Conservation (phyloP, 1,140 invertebrate genomes). For the Homarus americanus region DNA sequence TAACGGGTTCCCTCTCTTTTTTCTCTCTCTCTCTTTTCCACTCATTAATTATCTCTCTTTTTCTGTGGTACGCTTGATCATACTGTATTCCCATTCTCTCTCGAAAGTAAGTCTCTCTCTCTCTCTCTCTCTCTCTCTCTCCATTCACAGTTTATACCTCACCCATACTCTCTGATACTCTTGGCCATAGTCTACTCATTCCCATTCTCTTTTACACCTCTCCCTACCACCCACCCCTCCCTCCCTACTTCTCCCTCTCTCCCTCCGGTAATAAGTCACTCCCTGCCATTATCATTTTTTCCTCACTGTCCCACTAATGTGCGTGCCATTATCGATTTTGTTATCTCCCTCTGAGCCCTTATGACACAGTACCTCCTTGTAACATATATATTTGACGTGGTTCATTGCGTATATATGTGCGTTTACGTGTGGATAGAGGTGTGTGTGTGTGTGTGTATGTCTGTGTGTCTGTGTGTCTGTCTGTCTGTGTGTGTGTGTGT, state of each 20-base stretch:
- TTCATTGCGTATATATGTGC: no score
- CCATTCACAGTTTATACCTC: background rate
- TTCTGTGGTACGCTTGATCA: background rate
- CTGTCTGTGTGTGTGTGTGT: no score
- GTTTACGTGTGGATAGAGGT: no score
- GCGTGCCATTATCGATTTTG: conserved; percentile 56
- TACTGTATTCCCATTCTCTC: background rate
- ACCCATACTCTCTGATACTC: background rate
- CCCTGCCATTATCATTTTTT: conserved; percentile 28
- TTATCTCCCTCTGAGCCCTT: conserved; percentile 38
- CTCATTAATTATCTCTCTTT: background rate
- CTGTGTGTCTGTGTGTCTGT: no score
- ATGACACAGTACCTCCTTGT: conserved; percentile 44
- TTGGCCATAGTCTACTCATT: background rate
- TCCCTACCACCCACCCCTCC: background rate
- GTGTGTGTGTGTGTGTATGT: no score
- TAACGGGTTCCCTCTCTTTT: background rate
- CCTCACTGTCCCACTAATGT: conserved; percentile 44
- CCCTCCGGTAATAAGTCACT: conserved; percentile 24
- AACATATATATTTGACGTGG: background rate
- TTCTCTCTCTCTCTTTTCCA: conserved; percentile 21
- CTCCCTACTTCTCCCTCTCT: background rate
- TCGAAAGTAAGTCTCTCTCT: background rate
- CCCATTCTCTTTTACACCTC: background rate
- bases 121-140: conserved; percentile 22